Evolutionary conservation across 2,797 vertebrate genomes (phyloP).

Genomic region (Hylomyscus alleni): DNA sequence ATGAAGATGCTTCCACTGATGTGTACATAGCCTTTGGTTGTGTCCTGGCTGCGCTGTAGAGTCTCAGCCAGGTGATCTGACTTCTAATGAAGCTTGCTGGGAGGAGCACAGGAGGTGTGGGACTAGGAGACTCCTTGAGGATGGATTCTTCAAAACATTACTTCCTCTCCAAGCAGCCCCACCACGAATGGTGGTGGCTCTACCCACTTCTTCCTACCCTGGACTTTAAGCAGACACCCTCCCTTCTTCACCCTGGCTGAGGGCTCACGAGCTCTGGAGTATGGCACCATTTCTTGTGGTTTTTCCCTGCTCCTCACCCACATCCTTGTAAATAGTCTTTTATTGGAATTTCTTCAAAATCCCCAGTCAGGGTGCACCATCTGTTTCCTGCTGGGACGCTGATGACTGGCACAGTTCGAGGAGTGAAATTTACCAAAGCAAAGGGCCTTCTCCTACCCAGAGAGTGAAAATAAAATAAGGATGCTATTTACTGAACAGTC

Average conservation of each 20-base stretch:
- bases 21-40: neutral
- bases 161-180: neutral
- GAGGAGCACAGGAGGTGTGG: neutral
- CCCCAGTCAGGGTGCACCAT: constrained; percentile 20
- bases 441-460: constrained; percentile 20
- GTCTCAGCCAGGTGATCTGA: neutral
- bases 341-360: constrained; percentile 53
- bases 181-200: neutral
- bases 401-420: constrained; percentile 16
- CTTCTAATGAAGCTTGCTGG: neutral
- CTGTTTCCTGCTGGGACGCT: constrained; percentile 51
- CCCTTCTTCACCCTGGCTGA: neutral
- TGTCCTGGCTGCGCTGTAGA: neutral
- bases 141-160: neutral
- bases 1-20: neutral
- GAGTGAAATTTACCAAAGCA: constrained; percentile 69
- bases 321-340: constrained; percentile 34
- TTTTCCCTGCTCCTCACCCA: neutral
- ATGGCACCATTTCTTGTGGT: neutral
- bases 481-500: constrained; percentile 54
- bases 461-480: constrained; percentile 59
- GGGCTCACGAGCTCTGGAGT: neutral
- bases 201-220: neutral
- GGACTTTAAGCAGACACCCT: neutral
- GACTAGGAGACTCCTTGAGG: neutral